Conservation (phyloP, 2,797 vertebrate genomes). For the Pseudocheirus occidentalis region DNA sequence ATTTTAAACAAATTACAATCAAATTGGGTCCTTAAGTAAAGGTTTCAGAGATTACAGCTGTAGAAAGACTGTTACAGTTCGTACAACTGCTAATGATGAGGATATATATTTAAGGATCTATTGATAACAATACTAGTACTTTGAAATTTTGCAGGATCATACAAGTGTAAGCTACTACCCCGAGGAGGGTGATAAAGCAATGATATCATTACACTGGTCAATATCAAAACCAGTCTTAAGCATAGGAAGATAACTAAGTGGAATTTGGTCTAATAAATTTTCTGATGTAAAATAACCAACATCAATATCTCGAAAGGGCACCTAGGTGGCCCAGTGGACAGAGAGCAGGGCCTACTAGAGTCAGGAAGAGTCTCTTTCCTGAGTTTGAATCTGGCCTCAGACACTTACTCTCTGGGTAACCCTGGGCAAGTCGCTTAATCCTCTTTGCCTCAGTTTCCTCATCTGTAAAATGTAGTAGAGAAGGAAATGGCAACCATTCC, state of each 20-base stretch:
- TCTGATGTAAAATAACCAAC: not conserved
- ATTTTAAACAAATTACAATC: not conserved
- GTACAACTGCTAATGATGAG: not conserved
- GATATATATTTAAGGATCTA: not conserved
- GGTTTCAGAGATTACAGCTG: not conserved
- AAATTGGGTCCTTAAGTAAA: not conserved
- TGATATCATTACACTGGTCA: not conserved
- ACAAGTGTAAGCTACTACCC: not conserved
- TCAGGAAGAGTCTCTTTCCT: no score
- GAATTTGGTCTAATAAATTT: not conserved
- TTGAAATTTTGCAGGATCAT: not conserved
- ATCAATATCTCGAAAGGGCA: not conserved
- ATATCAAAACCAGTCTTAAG: not conserved
- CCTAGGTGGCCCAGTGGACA: no score
- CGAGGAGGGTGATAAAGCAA: not conserved
- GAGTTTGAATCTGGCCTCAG: no score
- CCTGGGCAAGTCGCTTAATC: no score
- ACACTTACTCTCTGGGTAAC: no score
- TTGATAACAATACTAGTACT: not conserved
- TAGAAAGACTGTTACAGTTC: not conserved
- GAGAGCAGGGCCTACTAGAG: not conserved
- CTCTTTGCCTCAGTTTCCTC: no score
- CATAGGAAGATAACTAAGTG: not conserved
- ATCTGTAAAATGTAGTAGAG: no score
- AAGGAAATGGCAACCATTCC: no score